Percentiles rank a stretch among this genome's conserved stretches.
These are phyloP conservation scores for Ophion ventricosus DNA, from an alignment of 2,888 invertebrate genomes.

Conservation along the genomic window DNA sequence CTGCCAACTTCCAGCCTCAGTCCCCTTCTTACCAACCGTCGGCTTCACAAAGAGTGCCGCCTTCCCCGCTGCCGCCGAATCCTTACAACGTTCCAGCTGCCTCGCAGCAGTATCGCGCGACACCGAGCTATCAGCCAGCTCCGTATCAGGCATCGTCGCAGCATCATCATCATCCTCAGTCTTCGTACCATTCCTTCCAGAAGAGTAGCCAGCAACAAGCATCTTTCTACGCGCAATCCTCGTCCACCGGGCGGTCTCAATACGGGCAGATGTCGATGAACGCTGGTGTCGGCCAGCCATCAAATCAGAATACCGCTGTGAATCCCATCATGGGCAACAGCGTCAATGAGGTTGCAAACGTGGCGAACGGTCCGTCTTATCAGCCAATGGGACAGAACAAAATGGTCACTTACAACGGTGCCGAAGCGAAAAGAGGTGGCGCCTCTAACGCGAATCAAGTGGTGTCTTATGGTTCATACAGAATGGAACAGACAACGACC, in stretches of 20 bases:
- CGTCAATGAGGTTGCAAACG: constrained; percentile 31
- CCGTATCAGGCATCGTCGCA: constrained; percentile 69
- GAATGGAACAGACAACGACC: constrained; percentile 55
- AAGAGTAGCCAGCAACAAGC: constrained; percentile 69
- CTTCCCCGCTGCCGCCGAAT: constrained; percentile 78
- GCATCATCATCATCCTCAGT: constrained; percentile 45
- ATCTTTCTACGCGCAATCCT: constrained; percentile 73
- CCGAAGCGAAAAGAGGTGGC: constrained; percentile 72
- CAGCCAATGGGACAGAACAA: constrained; percentile 70
- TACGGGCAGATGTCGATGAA: constrained; percentile 68
- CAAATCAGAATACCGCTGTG: constrained; percentile 29
- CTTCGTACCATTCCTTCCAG: constrained; percentile 80
- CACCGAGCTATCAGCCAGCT: constrained; percentile 77
- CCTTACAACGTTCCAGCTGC: constrained; percentile 79
- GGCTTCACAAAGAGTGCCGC: constrained; percentile 82
- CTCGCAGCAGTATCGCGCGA: constrained; percentile 62
- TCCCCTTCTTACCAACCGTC: constrained; percentile 83
- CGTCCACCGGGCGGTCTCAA: constrained; percentile 69
- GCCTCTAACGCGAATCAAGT: constrained; percentile 65
- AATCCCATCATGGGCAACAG: constrained; percentile 46
- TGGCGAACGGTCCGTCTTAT: constrained; percentile 65
- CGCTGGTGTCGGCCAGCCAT: constrained; percentile 55
- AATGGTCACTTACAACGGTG: constrained; percentile 75
- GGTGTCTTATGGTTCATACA: constrained; percentile 73
- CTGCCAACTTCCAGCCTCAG: constrained; percentile 84